Conservation (phyloP, 2,888 invertebrate genomes). For the Eulithis testata region DNA sequence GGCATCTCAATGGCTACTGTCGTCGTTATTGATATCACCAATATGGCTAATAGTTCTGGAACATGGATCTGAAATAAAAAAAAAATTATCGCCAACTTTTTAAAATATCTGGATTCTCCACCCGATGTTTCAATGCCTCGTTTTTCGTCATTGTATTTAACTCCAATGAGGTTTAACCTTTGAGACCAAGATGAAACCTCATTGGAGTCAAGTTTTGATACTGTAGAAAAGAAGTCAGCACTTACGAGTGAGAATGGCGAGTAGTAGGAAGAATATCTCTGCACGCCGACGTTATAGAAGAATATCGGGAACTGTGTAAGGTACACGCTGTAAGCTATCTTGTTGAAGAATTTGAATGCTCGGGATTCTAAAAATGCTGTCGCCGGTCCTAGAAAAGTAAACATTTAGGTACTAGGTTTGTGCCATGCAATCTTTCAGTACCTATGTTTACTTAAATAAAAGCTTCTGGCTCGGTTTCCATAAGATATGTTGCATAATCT, state of each 20-base stretch:
- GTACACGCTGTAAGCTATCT: constrained; percentile 86
- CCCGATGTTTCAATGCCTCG: too few species aligned
- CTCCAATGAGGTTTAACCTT: too few species aligned
- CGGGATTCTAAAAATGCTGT: constrained; percentile 79
- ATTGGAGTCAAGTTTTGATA: too few species aligned
- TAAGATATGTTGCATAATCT: too few species aligned
- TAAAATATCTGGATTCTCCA: too few species aligned
- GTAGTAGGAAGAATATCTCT: constrained; percentile 79
- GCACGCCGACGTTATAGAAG: constrained; percentile 86
- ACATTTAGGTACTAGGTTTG: not conserved
- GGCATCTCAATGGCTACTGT: constrained; percentile 85
- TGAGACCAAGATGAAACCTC: too few species aligned
- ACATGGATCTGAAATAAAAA: constrained; percentile 73
- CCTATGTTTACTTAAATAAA: too few species aligned
- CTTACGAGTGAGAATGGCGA: constrained; percentile 80
- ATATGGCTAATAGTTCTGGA: constrained; percentile 74
- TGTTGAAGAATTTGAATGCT: constrained; percentile 84
- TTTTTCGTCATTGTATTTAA: too few species aligned
- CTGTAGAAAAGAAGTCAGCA: not conserved
- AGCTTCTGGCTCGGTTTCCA: too few species aligned
- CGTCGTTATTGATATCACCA: constrained; percentile 74
- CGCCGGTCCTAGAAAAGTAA: constrained; percentile 56
- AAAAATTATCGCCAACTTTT: not conserved
- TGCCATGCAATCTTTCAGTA: not conserved
- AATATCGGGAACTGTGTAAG: constrained; percentile 86